Evolutionary conservation across 2,888 invertebrate genomes (phyloP), one percentile per base, ranked within the genome.

Genomic region (Odontomyia ornata): DNA sequence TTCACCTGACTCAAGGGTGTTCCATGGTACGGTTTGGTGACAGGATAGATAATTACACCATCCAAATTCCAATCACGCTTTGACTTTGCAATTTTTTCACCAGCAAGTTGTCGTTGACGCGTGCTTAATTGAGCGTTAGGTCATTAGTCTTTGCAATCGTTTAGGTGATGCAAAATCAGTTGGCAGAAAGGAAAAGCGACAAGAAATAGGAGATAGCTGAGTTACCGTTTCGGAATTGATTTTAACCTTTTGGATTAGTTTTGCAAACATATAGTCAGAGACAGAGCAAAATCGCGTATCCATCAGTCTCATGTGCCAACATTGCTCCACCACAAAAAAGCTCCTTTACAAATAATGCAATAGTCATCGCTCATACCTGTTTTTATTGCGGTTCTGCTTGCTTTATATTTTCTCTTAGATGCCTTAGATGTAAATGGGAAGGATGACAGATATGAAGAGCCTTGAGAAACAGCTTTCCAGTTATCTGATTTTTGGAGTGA

Each of bases 31-130:
- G 65, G 11, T 52, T 9, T 15, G 13, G 52, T 15, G 52, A 15
- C 69, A 52, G 25, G 1, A 9, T 27, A 15, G 56, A 73, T 73
- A 73, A 73, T 73, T 30, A 60, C 57, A 43, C 23, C 23, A 36
- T 30, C 73, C 30, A 60, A 73, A 60, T 60, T 57, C 73, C 60
- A 73, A 73, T 73, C 30, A 73, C 56, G 57, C 28, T 57, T 23
- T 36, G 57, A 43, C 60, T 60, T 13, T 60, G 13, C 36, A 18
- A 36, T 65, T 36, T 36, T 36, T 36, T 36, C 36, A 9, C 36
- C 36, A 36, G 36, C 25, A 64, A 64, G 28, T 28, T 36, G 65
- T 18, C 21, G 36, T 13, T 36, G 65, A 65, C 30, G 27, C 65
- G 65, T 18, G 65, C 65, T 65, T 65, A 65, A 65, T 65, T 65